Evolutionary conservation across 2,113 vertebrate species (phyloP), one percentile per base, ranked within the genome.

Genomic region (Bothrops jararaca): DNA sequence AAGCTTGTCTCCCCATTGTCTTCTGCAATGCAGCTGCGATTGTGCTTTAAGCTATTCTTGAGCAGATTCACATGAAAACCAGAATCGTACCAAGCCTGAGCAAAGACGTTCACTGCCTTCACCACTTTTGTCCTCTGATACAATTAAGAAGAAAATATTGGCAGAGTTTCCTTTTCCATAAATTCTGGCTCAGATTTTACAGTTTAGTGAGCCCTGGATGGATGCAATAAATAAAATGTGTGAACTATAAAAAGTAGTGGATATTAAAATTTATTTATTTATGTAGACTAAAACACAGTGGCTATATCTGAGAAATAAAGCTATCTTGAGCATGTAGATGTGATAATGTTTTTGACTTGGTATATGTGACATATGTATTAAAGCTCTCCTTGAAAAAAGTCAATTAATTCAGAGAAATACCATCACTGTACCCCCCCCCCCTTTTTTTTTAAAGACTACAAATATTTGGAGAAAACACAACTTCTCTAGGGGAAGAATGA

Each of bases 371-470:
- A 52, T 85, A 15, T 29, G 56, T 34, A 50, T 50, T 91, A 91
- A 42, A 42, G 23, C 52, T 42, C 34, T 29, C 60, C 23, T 45
- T 57, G 53, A 86, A 85, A 48, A 26, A 56, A 58, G 80, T 48
- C 20, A 58, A 86, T 91, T 91, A 91, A 91, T 91, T 58, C 90
- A 91, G 26, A 91, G 42, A 58, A 91, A 58, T 58, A 20, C 0
- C 42, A 48, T 42, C 57, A 86, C 26, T 86, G 80, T 57, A 50
- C 53, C n/a, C n/a, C n/a, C n/a, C n/a, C n/a, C n/a, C n/a, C 86
- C 20, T 13, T 48, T 86, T 50, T 34, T 29, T 29, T 64, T 29
- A 91, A 60, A 92, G 15, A 5, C 22, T 15, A 5, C 12, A 42
- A 24, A 39, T 13, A 86, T 34, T 60, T 7, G 2, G 29, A 64